These are phyloP conservation scores for Salminus brasiliensis DNA, from an alignment of 2,113 vertebrate genomes.

Conservation along the genomic window DNA sequence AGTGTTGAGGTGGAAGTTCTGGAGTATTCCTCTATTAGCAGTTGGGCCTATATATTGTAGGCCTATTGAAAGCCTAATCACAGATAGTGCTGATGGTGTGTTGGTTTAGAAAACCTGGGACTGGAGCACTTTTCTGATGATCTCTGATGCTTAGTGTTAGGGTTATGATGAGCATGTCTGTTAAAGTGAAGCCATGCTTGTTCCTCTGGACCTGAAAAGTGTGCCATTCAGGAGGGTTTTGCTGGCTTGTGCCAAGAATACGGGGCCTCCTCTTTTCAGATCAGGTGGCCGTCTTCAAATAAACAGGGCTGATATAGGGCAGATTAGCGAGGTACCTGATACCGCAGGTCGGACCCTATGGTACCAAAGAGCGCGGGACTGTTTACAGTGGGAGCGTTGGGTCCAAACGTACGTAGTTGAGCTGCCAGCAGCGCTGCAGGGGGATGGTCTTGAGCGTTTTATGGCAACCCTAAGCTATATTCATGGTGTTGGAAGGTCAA, in stretches of 20 bases:
- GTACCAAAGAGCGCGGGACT: not conserved
- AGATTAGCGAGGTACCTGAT: constrained; percentile 54
- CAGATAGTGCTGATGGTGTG: too few species aligned
- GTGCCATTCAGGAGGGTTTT: not conserved
- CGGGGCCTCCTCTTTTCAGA: constrained; percentile 32
- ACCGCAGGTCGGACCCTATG: constrained; percentile 26
- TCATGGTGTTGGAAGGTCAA: not conserved
- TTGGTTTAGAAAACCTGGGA: too few species aligned
- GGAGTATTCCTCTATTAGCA: too few species aligned
- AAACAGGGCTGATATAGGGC: constrained; percentile 46
- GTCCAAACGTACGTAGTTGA: not conserved
- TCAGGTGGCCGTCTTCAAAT: constrained; percentile 47
- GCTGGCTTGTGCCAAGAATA: not conserved
- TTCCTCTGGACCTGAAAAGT: not conserved
- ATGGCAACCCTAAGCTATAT: not conserved
- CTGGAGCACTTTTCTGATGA: too few species aligned
- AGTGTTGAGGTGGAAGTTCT: too few species aligned
- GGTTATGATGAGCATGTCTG: too few species aligned
- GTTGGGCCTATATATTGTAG: too few species aligned
- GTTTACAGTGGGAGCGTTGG: constrained; percentile 23
- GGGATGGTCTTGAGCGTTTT: not conserved
- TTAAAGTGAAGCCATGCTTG: not conserved
- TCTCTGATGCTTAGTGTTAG: too few species aligned
- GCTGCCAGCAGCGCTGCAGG: not conserved
- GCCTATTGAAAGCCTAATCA: too few species aligned